Conservation (phyloP, 2,888 invertebrate species). For the Argyresthia goedartella region DNA sequence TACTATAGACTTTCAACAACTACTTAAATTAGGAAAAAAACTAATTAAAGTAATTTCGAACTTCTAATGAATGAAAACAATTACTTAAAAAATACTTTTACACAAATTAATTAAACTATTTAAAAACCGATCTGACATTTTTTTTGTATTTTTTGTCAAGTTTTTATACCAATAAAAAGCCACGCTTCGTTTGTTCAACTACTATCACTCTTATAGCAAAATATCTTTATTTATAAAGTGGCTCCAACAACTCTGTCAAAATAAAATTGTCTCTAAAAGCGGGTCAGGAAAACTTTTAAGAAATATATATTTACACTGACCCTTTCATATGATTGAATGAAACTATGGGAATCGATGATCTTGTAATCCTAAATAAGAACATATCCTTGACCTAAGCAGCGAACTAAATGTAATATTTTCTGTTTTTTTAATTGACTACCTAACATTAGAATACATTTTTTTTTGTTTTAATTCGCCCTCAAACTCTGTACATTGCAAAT, state of each 20-base stretch:
- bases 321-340: neutral
- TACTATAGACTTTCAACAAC: neutral
- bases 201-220: constrained; percentile 3
- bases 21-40: neutral
- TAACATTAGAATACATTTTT: neutral
- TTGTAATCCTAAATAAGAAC: neutral
- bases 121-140: neutral
- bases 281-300: neutral
- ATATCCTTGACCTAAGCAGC: neutral
- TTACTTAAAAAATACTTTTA: neutral
- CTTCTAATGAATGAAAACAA: neutral
- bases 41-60: neutral
- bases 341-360: neutral
- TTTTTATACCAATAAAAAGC: constrained; percentile 2
- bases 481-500: too few relatives aligned
- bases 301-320: constrained; percentile 1
- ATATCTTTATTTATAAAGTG: constrained; percentile 1
- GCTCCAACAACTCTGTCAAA: neutral
- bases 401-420: neutral
- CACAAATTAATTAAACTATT: neutral
- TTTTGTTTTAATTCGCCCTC: too few relatives aligned
- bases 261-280: neutral
- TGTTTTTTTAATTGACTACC: neutral
- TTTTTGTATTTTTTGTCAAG: neutral
- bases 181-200: constrained; percentile 9